Evolutionary conservation across 2,797 vertebrate species (phyloP).

Genomic region (Melanotaenia boesemani): DNA sequence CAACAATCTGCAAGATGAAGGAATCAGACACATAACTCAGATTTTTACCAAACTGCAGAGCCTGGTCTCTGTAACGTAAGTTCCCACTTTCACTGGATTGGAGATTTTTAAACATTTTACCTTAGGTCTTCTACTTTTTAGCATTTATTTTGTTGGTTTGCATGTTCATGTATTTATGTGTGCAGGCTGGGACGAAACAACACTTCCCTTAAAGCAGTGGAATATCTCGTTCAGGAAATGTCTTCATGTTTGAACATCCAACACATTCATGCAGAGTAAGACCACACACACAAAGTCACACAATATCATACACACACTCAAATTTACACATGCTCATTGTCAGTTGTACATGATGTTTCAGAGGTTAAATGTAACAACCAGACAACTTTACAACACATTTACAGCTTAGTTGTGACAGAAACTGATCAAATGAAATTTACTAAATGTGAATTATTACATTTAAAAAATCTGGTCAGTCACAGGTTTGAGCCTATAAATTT

Average conservation of each 20-base stretch:
- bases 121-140: background rate
- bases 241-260: slow-evolving; percentile 69
- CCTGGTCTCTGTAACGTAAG: slow-evolving; percentile 87
- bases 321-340: background rate
- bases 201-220: slow-evolving; percentile 71
- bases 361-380: background rate
- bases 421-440: background rate
- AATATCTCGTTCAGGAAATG: slow-evolving; percentile 79
- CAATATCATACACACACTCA: background rate
- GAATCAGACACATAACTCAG: slow-evolving; percentile 72
- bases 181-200: slow-evolving; percentile 86
- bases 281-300: background rate
- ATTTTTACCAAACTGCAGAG: slow-evolving; percentile 75
- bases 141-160: background rate
- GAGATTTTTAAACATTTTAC: background rate
- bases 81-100: slow-evolving; percentile 14
- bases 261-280: slow-evolving; percentile 83
- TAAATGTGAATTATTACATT: background rate
- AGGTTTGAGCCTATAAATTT: background rate
- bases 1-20: slow-evolving; percentile 84
- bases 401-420: background rate
- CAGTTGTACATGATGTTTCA: too few species aligned
- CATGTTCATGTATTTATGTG: background rate
- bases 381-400: background rate
- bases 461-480: background rate